These are phyloP conservation scores for Mongoloraphidia duomilia DNA, from an alignment of 2,888 invertebrate species.

Conservation along the genomic window DNA sequence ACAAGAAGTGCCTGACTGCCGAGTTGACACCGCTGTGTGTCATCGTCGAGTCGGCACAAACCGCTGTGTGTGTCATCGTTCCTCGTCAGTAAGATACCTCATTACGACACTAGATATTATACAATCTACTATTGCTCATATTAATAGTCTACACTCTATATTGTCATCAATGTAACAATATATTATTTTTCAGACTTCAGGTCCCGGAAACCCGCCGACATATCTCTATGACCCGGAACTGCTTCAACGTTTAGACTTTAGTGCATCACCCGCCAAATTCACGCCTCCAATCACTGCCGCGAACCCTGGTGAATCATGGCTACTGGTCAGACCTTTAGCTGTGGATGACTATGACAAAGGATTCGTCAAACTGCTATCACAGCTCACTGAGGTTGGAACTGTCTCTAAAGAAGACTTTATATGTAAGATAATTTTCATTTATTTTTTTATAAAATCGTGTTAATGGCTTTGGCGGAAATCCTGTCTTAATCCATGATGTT, in stretches of 20 bases:
- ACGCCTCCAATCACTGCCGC: slow-evolving; percentile 54
- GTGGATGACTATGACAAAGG: slow-evolving; percentile 73
- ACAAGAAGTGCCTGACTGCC: too few species aligned
- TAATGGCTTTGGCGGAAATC: background rate
- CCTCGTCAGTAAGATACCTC: too few species aligned
- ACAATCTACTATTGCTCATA: too few species aligned
- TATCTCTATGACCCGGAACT: slow-evolving; percentile 38
- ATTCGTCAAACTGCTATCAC: slow-evolving; percentile 62
- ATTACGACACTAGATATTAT: too few species aligned
- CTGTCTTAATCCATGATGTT: too few species aligned
- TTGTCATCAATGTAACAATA: too few species aligned
- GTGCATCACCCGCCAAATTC: slow-evolving; percentile 44
- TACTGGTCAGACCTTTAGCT: slow-evolving; percentile 65
- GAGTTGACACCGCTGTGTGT: too few species aligned
- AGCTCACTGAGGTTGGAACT: slow-evolving; percentile 76
- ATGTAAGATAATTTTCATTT: slow-evolving; percentile 39
- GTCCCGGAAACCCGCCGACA: too few species aligned
- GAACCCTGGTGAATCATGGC: slow-evolving; percentile 57
- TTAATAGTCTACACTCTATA: too few species aligned
- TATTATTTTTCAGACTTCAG: too few species aligned
- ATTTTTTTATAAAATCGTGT: background rate
- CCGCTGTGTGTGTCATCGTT: too few species aligned
- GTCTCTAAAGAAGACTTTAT: slow-evolving; percentile 62
- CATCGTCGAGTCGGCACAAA: too few species aligned
- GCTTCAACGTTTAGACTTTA: slow-evolving; percentile 49